Evolutionary conservation across 2,888 invertebrate genomes (phyloP), one percentile per base, ranked within the genome.

Genomic region (Acleris emargana): DNA sequence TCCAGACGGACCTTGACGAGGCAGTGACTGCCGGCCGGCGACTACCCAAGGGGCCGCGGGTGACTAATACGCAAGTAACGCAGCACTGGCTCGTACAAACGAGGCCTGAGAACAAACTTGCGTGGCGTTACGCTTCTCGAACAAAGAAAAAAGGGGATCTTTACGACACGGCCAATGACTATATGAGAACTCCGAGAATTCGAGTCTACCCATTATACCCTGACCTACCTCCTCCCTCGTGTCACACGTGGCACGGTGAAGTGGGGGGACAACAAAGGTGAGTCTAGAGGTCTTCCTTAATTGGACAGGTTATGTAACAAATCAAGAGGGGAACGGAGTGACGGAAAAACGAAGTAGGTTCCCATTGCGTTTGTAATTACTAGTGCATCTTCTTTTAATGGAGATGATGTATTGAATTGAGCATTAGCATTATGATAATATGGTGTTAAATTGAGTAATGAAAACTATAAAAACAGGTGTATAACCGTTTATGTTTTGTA

Each of bases 121-220:
- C 87, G 86, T 87, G 87, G 85, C 83, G 91, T 84, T 83, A 87
- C 89, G 91, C 82, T 86, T 74, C 80, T 77, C 88, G 87, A 82
- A 84, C 90, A 89, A 86, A 87, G 87, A 84, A 89, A 88, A 79
- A 87, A 86, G 85, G 87, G 87, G 86, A 82, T 85, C 80, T 60
- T 78, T 77, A 76, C 80, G 83, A 81, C 79, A 81, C 79, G 82
- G 77, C 77, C 80, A 81, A 82, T 84, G 80, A 84, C 81, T 79
- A 79, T 77, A 79, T 79, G 77, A 77, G 77, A 81, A 71, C 82
- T 83, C 68, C 67, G 84, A 81, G 87, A 87, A 87, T 80, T 80
- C 72, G 53, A 64, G 50, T 80, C 75, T 77, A 74, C 60, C 86
- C 80, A 83, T 68, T 72, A 57, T 82, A 80, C 74, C 69, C 68